phyloP scores from a whole-genome alignment of 2,113 vertebrate species.

The Oxyura jamaicensis region DNA sequence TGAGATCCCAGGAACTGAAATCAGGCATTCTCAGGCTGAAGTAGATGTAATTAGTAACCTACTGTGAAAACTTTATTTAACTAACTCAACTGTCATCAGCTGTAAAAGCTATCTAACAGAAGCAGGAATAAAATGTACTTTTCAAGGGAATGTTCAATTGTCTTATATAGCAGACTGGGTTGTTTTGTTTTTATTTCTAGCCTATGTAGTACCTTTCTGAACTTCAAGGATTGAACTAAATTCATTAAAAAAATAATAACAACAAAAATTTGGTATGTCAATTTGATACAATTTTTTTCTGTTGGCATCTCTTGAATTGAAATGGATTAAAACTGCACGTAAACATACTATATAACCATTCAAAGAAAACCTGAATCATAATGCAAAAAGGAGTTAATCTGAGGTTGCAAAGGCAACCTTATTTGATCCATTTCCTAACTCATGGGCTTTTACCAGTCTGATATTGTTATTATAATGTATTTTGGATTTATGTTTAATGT shows the following conservation, averaged over 20 bases:
- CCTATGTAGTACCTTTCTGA: not conserved
- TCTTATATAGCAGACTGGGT: not conserved
- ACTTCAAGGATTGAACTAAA: not conserved
- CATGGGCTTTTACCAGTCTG: not conserved
- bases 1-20: not conserved
- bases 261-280: not conserved
- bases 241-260: not conserved
- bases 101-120: not conserved
- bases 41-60: not conserved
- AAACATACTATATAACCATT: not conserved
- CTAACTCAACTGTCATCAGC: not conserved
- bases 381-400: not conserved
- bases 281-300: not conserved
- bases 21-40: not conserved
- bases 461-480: not conserved
- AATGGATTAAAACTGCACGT: not conserved
- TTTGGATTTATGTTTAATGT: not conserved
- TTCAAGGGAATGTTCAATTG: not conserved
- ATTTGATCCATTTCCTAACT: not conserved
- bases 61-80: not conserved
- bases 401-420: not conserved
- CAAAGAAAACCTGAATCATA: not conserved
- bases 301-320: not conserved
- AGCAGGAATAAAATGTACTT: not conserved
- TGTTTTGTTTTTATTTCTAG: not conserved